phyloP scores from a whole-genome alignment of 2,113 vertebrate genomes.

The Strix aluco region DNA sequence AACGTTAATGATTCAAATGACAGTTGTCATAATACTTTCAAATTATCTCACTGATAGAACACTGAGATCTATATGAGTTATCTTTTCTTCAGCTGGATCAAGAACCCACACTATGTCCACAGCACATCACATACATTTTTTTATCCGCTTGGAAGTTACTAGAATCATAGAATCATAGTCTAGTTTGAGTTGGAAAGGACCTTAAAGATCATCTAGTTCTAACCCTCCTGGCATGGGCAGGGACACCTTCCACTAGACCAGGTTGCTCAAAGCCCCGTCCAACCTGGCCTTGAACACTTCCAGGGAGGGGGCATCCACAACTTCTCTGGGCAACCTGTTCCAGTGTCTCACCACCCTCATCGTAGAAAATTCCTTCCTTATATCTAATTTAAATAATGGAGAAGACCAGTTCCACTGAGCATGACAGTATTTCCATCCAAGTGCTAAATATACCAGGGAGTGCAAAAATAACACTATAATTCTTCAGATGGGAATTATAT shows the following conservation, averaged over 20 bases:
- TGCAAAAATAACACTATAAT: conserved; percentile 24
- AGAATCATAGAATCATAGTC: background rate
- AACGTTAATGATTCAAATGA: background rate
- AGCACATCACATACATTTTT: background rate
- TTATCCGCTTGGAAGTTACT: background rate
- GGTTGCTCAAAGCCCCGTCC: background rate
- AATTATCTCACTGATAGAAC: background rate
- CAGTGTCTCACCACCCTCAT: background rate
- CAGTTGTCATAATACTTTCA: background rate
- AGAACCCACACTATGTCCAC: background rate
- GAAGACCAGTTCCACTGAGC: background rate
- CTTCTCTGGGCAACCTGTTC: background rate
- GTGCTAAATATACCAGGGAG: conserved; percentile 9
- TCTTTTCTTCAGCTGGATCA: background rate
- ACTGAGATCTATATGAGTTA: background rate
- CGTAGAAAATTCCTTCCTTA: background rate
- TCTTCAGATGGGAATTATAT: conserved; percentile 26
- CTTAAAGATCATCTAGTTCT: background rate
- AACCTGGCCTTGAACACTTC: background rate
- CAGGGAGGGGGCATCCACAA: background rate
- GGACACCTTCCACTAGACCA: background rate
- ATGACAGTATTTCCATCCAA: conserved; percentile 2
- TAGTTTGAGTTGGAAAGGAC: background rate
- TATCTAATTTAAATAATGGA: background rate
- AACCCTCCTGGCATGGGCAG: background rate